phyloP scores from a whole-genome alignment of 2,113 vertebrate species.

The Trachemys scripta region DNA sequence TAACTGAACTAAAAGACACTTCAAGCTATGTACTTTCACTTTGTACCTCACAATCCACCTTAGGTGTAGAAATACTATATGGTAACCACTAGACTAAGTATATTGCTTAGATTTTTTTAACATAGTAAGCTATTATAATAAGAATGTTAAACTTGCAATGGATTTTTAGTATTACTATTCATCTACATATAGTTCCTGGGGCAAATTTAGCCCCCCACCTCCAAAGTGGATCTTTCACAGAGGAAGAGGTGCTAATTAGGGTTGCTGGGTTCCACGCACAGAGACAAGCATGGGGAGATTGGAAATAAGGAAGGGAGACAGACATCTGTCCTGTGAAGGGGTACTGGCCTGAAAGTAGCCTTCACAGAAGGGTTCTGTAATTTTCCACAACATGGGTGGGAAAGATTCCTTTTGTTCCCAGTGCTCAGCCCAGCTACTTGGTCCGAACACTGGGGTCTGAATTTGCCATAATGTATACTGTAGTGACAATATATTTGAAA shows the following conservation, averaged over 20 bases:
- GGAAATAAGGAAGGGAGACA: background rate
- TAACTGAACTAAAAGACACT: background rate
- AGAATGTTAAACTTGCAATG: conserved; percentile 7
- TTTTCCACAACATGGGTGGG: background rate
- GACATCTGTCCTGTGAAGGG: background rate
- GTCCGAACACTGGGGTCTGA: background rate
- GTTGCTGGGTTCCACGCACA: background rate
- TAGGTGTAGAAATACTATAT: conserved; percentile 17
- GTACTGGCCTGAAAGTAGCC: background rate
- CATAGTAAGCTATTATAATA: conserved; percentile 12
- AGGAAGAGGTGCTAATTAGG: background rate
- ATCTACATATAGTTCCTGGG: background rate
- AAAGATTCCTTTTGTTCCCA: conserved; percentile 8
- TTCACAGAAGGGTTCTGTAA: background rate
- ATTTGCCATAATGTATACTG: background rate
- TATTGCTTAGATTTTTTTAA: conserved; percentile 41
- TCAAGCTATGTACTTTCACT: background rate
- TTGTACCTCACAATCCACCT: conserved; percentile 1
- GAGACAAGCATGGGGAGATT: background rate
- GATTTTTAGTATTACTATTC: background rate
- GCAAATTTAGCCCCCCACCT: background rate
- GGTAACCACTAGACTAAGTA: background rate
- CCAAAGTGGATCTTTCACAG: background rate
- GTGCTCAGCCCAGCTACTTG: background rate
- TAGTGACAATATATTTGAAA: background rate